Conservation (phyloP, 2,888 invertebrate genomes). For the Limnephilus lunatus region DNA sequence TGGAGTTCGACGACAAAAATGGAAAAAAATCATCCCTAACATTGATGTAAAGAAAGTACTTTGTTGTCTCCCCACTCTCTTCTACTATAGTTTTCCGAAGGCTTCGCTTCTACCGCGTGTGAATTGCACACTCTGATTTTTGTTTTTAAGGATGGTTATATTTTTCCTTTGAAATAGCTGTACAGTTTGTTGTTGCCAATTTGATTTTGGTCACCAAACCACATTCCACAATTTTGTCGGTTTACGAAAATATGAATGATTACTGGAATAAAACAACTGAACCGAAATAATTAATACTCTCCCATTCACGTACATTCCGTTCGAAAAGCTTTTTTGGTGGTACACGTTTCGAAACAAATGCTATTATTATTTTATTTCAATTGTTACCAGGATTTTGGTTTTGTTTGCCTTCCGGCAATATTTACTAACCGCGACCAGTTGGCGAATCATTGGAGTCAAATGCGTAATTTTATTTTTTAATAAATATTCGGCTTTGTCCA, state of each 20-base stretch:
- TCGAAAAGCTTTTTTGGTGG: background rate
- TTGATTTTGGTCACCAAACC: background rate
- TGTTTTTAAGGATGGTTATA: too few relatives aligned
- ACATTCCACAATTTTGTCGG: background rate
- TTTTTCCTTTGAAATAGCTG: too few relatives aligned
- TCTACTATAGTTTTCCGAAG: too few relatives aligned
- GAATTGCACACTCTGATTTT: too few relatives aligned
- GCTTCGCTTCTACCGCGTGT: too few relatives aligned
- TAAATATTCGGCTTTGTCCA: conserved; percentile 21
- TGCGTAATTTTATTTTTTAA: conserved; percentile 14
- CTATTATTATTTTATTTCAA: background rate
- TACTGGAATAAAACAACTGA: background rate
- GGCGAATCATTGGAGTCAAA: background rate
- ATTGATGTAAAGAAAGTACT: too few relatives aligned
- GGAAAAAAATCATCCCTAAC: too few relatives aligned
- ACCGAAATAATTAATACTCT: background rate
- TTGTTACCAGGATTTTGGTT: background rate
- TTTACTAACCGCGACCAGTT: background rate
- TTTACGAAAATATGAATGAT: background rate
- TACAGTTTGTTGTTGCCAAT: background rate
- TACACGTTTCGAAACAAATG: background rate
- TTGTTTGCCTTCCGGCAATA: background rate
- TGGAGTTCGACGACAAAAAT: too few relatives aligned
- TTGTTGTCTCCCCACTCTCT: too few relatives aligned
- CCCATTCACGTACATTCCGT: background rate